Base-by-base conservation (phyloP, 2,113 vertebrate genomes). In the Hylia prasina region DNA sequence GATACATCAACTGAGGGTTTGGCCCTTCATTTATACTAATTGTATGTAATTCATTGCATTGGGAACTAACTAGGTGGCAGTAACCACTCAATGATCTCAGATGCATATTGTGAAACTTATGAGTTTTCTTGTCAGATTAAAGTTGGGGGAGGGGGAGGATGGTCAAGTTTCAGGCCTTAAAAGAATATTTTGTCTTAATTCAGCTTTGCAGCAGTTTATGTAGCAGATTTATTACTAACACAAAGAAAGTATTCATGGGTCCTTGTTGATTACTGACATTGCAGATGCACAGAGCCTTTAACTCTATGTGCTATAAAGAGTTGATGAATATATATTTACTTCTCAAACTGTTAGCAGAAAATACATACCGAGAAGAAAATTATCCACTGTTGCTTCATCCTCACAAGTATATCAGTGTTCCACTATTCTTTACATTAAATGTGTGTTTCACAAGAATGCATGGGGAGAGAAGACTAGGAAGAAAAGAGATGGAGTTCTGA, bases 41-140 rank as follows among this genome's bases (percentile, higher is more conserved):
- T 90, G 27, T 42, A 30, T 64, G 37, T 66, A 92, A 89, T 57
- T 80, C 44, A 65, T 90, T 95, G 61, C 90, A 58, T 33, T 39
- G 35, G 80, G 69, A 82, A 73, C 77, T 71, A 93, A 93, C 90
- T 90, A 97, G 92, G 54, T 90, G 65, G 85, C 96, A 95, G 84
- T 92, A 97, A 96, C 90, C 83, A 86, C 91, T 76, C 83, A 65
- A 2, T 42, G 65, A 90, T 92, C 68, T 81, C 31, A 73, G 44
- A 83, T 20, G 2, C 42, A 57, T 25, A 77, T 86, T 21, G 56
- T 81, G 70, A 90, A 78, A 40, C 6, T 66, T 77, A 70, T 1
- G 42, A 54, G 6, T 54, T 87, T 94, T 89, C 44, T 82, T 89
- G 37, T 69, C 44, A 31, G 42, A 77, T 39, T 90, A 86, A 90